These are phyloP conservation scores for Rhagophthalmus giganteus DNA, from an alignment of 2,888 invertebrate genomes.

Conservation along the genomic window DNA sequence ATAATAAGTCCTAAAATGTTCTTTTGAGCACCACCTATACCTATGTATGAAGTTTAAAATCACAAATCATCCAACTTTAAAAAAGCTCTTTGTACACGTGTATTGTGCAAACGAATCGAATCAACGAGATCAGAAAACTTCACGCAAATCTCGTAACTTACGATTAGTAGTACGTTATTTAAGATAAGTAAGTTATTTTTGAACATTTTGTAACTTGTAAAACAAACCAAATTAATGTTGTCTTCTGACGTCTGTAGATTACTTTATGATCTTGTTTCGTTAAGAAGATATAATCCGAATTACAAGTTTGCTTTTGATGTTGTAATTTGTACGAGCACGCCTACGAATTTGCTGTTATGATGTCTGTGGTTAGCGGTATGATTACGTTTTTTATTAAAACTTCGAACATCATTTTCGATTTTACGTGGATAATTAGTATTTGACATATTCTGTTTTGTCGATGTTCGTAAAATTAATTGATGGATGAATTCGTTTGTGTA, in stretches of 20 bases:
- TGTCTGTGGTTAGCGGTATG: neutral
- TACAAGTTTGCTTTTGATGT: neutral
- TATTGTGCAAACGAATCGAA: too few species aligned
- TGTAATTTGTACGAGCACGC: neutral
- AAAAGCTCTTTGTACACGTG: too few species aligned
- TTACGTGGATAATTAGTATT: neutral
- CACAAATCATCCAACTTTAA: too few species aligned
- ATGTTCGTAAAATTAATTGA: neutral
- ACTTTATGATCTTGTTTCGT: neutral
- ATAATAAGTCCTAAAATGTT: too few species aligned
- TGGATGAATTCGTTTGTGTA: neutral
- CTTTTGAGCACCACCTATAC: too few species aligned
- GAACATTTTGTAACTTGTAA: neutral
- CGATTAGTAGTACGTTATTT: too few species aligned
- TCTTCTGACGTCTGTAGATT: neutral
- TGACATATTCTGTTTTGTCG: neutral
- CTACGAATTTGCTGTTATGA: neutral
- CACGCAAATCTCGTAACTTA: too few species aligned
- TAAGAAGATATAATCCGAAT: neutral
- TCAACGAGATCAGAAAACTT: too few species aligned
- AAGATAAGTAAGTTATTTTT: neutral
- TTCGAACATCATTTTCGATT: neutral
- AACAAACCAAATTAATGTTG: neutral
- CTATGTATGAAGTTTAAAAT: too few species aligned
- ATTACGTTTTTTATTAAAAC: neutral